A percentile compares a stretch with the other conserved stretches of the same genome.
Conservation (phyloP, 1,140 invertebrate species). For the Bursaphelenchus mucronatus region DNA sequence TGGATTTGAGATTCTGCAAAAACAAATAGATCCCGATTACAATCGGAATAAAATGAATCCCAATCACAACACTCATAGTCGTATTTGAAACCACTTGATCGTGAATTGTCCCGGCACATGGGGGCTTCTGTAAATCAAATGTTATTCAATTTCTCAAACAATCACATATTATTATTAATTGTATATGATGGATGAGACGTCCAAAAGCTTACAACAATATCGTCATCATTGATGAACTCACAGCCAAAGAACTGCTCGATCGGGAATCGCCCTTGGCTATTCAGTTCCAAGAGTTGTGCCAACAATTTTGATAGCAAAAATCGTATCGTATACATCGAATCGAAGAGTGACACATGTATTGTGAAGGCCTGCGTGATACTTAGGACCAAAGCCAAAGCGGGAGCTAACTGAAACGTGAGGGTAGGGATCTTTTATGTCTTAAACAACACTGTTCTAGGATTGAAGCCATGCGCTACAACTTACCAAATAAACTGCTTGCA, state of each 20-base stretch:
- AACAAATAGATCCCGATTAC: slow-evolving; percentile 46
- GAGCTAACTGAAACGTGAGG: slow-evolving; percentile 36
- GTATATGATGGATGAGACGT: neutral
- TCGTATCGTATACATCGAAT: slow-evolving; percentile 53
- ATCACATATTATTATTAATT: slow-evolving; percentile 19
- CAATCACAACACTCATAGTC: slow-evolving; percentile 43
- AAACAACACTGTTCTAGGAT: neutral
- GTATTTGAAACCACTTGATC: slow-evolving; percentile 49
- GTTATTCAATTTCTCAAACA: neutral
- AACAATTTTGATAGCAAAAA: slow-evolving; percentile 47
- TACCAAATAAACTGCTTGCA: slow-evolving; percentile 54
- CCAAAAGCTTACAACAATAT: slow-evolving; percentile 38
- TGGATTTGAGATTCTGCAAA: slow-evolving; percentile 42
- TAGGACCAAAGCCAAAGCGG: slow-evolving; percentile 45
- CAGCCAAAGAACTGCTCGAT: slow-evolving; percentile 54
- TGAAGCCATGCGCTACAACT: too few relatives aligned
- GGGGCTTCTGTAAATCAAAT: slow-evolving; percentile 39
- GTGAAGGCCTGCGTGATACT: slow-evolving; percentile 45
- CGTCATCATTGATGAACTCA: slow-evolving; percentile 54
- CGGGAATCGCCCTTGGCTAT: slow-evolving; percentile 34
- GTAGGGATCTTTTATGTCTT: neutral
- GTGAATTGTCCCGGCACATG: slow-evolving; percentile 51
- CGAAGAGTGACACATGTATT: slow-evolving; percentile 44
- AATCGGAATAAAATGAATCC: slow-evolving; percentile 46
- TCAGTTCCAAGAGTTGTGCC: slow-evolving; percentile 41